Evolutionary conservation across 2,797 vertebrate species (phyloP).

Genomic region (Gastrophryne carolinensis): DNA sequence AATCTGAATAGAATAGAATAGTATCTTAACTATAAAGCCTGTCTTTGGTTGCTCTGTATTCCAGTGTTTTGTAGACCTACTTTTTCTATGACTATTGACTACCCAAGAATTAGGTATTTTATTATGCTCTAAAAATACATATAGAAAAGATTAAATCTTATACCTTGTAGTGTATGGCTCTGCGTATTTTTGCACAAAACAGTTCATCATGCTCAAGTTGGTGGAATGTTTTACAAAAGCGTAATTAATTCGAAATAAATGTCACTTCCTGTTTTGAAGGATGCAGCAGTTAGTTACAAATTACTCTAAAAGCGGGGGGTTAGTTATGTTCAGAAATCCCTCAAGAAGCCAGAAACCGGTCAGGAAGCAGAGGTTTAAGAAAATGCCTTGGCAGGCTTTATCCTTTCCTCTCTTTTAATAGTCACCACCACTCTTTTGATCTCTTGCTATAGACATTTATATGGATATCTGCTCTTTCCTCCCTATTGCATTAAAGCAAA

Average conservation of each 20-base stretch:
- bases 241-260: slow-evolving; percentile 67
- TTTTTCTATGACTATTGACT: no score
- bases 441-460: slow-evolving; percentile 28
- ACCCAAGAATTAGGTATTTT: no score
- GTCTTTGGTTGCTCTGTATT: no score
- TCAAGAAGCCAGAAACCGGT: slow-evolving; percentile 52
- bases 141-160: no score
- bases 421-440: slow-evolving; percentile 55
- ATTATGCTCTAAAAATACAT: no score
- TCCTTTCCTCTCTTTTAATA: slow-evolving; percentile 56
- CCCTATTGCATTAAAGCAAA: background rate
- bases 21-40: no score
- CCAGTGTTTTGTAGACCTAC: no score
- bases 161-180: background rate
- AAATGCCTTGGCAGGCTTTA: slow-evolving; percentile 51
- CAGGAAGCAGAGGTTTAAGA: slow-evolving; percentile 62
- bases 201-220: slow-evolving; percentile 60
- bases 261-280: slow-evolving; percentile 67
- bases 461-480: slow-evolving; percentile 1
- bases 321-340: slow-evolving; percentile 54
- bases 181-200: slow-evolving; percentile 29
- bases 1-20: no score
- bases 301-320: slow-evolving; percentile 56
- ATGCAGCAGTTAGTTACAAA: slow-evolving; percentile 60
- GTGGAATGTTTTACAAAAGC: slow-evolving; percentile 62